A percentile compares a stretch with the other conserved stretches of the same genome.
Evolutionary conservation across 1,140 invertebrate genomes (phyloP).

Genomic region (Pogonomyrmex californicus): DNA sequence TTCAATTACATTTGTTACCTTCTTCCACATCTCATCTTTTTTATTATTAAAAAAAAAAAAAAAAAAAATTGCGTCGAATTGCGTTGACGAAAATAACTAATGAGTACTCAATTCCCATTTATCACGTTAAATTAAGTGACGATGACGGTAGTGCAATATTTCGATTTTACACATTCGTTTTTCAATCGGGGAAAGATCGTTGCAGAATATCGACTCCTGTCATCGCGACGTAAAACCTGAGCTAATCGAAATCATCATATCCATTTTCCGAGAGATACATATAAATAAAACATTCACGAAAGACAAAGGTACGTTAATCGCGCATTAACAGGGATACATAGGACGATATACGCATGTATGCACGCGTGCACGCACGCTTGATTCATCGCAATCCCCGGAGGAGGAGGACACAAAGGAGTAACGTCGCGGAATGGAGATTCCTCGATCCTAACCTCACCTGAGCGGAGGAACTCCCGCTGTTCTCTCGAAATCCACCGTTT

Average conservation of each 20-base stretch:
- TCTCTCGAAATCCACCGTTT: background rate
- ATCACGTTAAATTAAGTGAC: background rate
- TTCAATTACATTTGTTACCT: no score
- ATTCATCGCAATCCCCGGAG: background rate
- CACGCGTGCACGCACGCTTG: background rate
- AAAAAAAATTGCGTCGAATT: background rate
- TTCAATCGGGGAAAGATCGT: no score
- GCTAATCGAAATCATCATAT: no score
- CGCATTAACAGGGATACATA: background rate
- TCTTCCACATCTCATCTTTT: no score
- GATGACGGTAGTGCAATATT: background rate
- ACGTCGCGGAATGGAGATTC: constrained; percentile 9
- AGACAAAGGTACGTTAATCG: background rate
- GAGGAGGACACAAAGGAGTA: constrained; percentile 3
- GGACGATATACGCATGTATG: background rate
- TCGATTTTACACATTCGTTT: background rate
- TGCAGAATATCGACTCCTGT: background rate
- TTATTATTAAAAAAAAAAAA: background rate
- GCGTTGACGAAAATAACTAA: background rate
- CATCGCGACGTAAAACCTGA: no score
- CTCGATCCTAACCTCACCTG: constrained; percentile 70
- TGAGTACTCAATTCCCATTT: background rate
- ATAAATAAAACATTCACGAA: background rate
- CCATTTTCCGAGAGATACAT: background rate
- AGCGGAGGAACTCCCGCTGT: constrained; percentile 4